phyloP scores from a whole-genome alignment of 2,888 invertebrate species.

The Sesia apiformis region DNA sequence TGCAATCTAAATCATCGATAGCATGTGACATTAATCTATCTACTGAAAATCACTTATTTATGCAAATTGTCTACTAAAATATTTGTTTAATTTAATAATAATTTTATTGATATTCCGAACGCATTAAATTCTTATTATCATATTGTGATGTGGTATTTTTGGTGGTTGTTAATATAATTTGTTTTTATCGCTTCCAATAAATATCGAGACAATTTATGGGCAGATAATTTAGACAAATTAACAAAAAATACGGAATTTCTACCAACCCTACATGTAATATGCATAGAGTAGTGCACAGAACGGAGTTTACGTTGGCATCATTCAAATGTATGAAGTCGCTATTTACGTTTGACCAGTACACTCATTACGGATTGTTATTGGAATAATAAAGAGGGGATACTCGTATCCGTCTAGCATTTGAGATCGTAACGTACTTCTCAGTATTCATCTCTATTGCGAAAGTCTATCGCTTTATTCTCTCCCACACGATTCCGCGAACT shows the following conservation, averaged over 20 bases:
- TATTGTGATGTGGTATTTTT: too few species aligned
- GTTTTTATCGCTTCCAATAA: too few species aligned
- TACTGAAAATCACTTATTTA: too few species aligned
- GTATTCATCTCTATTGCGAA: conserved; percentile 62
- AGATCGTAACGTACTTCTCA: conserved; percentile 59
- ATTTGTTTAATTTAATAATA: too few species aligned
- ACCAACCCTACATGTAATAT: conserved; percentile 41
- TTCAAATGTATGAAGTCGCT: conserved; percentile 72
- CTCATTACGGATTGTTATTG: conserved; percentile 74
- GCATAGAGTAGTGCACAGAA: conserved; percentile 51
- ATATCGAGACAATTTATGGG: too few species aligned
- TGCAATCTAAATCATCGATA: too few species aligned
- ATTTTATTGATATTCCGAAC: too few species aligned
- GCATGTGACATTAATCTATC: too few species aligned
- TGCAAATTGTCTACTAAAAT: too few species aligned
- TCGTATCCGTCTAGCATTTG: conserved; percentile 53
- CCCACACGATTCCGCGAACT: conserved; percentile 51
- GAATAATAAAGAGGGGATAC: conserved; percentile 69
- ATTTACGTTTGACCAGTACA: conserved; percentile 73
- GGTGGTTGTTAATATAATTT: too few species aligned
- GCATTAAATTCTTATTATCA: too few species aligned
- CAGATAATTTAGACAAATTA: too few species aligned
- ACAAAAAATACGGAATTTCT: background rate
- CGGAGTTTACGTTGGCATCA: conserved; percentile 70
- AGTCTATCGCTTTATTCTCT: conserved; percentile 61